Evolutionary conservation across 2,113 vertebrate genomes (phyloP).

Genomic region (Cacatua alba): DNA sequence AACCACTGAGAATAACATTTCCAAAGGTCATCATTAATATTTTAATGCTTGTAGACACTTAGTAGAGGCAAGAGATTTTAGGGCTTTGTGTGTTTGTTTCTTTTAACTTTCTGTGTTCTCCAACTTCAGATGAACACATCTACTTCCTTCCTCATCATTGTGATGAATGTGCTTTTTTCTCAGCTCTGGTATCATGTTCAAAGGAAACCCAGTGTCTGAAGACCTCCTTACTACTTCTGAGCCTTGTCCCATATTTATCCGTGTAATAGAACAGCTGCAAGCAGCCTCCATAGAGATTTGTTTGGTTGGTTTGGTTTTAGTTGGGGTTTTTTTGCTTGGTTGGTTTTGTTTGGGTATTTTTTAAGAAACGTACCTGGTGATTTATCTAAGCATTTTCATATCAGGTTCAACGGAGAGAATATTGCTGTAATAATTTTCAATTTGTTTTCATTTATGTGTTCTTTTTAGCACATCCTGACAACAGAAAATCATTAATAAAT

Average conservation of each 20-base stretch:
- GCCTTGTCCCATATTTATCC: neutral
- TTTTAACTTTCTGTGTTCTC: neutral
- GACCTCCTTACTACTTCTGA: neutral
- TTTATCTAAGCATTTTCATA: constrained; percentile 52
- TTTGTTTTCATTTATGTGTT: constrained; percentile 42
- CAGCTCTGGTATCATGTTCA: neutral
- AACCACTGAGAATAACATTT: neutral
- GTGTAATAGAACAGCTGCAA: neutral
- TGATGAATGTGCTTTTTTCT: neutral
- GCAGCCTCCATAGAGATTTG: neutral
- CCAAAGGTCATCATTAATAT: neutral
- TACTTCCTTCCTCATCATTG: neutral
- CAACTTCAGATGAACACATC: neutral
- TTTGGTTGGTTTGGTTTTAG: neutral
- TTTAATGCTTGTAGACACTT: neutral
- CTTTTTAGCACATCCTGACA: constrained; percentile 25
- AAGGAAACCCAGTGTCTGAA: neutral
- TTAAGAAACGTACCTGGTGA: constrained; percentile 13
- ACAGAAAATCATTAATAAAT: constrained; percentile 45
- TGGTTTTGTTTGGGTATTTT: neutral
- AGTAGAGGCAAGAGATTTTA: neutral
- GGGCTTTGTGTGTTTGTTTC: neutral
- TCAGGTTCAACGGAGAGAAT: constrained; percentile 25
- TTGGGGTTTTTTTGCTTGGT: neutral
- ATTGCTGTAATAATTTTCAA: neutral